Conservation (phyloP, 2,113 vertebrate species). For the Hystrix cristata region DNA sequence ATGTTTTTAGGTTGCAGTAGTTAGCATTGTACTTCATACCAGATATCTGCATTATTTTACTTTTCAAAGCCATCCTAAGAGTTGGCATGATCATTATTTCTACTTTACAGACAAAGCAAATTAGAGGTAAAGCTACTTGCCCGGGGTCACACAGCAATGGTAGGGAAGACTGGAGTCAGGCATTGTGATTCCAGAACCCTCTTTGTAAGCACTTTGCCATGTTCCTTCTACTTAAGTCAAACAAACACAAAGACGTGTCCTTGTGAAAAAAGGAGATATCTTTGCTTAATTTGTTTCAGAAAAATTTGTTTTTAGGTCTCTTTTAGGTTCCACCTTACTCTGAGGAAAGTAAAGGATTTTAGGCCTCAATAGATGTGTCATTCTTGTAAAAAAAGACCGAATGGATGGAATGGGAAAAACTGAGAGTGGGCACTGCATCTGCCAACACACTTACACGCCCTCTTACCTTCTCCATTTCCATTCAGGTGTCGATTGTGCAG, state of each 20-base stretch:
- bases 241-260: constrained; percentile 48
- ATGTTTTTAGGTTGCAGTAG: neutral
- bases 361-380: constrained; percentile 15
- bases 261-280: constrained; percentile 42
- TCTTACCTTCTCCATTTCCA: neutral
- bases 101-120: constrained; percentile 55
- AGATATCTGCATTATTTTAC: constrained; percentile 32
- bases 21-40: constrained; percentile 3
- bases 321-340: neutral
- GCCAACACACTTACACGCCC: neutral
- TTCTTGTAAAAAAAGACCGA: neutral
- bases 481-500: neutral
- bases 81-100: constrained; percentile 34
- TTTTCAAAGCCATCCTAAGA: constrained; percentile 51
- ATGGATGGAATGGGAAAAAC: neutral
- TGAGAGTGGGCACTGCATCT: neutral
- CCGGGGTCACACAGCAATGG: neutral
- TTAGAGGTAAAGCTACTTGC: constrained; percentile 12
- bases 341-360: neutral
- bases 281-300: constrained; percentile 46
- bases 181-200: constrained; percentile 33
- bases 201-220: constrained; percentile 16
- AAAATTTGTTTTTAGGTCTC: constrained; percentile 62
- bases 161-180: neutral
- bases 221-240: constrained; percentile 33